These are phyloP conservation scores for Coturnix japonica DNA, from an alignment of 2,113 vertebrate genomes.

Conservation along the genomic window DNA sequence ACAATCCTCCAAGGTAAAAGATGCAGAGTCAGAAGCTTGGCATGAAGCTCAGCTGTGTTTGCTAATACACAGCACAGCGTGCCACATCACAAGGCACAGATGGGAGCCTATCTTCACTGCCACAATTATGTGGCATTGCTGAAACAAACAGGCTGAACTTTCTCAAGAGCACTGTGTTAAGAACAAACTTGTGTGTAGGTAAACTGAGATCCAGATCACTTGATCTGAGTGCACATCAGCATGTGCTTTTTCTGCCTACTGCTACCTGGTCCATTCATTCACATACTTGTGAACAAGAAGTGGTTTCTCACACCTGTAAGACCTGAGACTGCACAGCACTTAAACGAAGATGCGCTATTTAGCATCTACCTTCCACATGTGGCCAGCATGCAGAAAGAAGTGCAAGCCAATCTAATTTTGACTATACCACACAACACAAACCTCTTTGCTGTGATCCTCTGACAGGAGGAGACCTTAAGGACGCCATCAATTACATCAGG, in stretches of 20 bases:
- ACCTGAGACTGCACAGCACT: neutral
- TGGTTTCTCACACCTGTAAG: neutral
- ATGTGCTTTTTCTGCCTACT: rapidly evolving
- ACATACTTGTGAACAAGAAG: neutral
- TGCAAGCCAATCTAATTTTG: neutral
- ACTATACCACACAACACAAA: neutral
- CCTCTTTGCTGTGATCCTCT: neutral
- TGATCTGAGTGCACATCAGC: rapidly evolving
- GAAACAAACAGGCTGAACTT: neutral
- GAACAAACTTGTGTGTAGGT: neutral
- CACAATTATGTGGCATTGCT: neutral
- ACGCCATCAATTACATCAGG: neutral
- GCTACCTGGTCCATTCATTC: neutral
- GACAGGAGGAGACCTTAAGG: neutral
- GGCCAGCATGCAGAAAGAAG: neutral
- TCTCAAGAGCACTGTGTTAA: neutral
- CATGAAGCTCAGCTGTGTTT: neutral
- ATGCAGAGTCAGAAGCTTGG: neutral
- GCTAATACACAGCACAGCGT: neutral
- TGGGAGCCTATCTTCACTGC: neutral
- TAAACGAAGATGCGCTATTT: rapidly evolving
- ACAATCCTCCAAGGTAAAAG: neutral
- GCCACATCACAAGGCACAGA: neutral
- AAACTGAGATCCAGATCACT: neutral
- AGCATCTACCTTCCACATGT: neutral